Conservation (phyloP, 2,797 vertebrate genomes). For the Ceryle rudis region DNA sequence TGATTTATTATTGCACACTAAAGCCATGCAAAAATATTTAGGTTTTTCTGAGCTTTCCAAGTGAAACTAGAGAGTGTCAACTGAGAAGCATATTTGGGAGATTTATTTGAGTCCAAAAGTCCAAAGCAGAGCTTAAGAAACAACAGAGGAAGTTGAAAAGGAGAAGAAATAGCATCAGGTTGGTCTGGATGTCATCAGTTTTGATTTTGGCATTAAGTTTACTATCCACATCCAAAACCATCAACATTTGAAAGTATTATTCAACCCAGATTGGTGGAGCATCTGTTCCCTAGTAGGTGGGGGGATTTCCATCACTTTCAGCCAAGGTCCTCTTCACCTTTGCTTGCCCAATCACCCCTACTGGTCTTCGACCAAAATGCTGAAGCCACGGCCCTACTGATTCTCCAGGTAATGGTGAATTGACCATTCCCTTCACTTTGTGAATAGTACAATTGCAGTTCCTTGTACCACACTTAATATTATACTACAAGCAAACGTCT, state of each 20-base stretch:
- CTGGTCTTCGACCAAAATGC: background rate
- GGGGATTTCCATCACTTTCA: background rate
- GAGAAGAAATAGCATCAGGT: background rate
- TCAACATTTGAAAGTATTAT: background rate
- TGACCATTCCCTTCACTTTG: background rate
- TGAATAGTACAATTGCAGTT: rapidly evolving
- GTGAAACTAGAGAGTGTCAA: background rate
- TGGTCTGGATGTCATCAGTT: slow-evolving; percentile 1
- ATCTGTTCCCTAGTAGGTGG: background rate
- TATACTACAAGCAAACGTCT: background rate
- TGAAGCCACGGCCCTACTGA: background rate
- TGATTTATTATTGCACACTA: background rate
- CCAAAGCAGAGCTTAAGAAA: background rate
- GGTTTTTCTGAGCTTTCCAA: background rate
- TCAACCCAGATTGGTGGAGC: background rate
- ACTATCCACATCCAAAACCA: background rate
- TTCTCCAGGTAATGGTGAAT: background rate
- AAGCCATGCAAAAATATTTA: background rate
- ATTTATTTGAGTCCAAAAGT: background rate
- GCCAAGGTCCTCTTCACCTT: background rate
- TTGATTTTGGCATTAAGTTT: background rate
- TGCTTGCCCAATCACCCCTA: background rate
- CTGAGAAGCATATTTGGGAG: background rate
- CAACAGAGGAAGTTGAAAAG: background rate
- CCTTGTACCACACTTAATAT: background rate